Evolutionary conservation across 1,140 invertebrate species (phyloP), one percentile per base, ranked within the genome.

Genomic region (Ceratosolen fusciceps): DNA sequence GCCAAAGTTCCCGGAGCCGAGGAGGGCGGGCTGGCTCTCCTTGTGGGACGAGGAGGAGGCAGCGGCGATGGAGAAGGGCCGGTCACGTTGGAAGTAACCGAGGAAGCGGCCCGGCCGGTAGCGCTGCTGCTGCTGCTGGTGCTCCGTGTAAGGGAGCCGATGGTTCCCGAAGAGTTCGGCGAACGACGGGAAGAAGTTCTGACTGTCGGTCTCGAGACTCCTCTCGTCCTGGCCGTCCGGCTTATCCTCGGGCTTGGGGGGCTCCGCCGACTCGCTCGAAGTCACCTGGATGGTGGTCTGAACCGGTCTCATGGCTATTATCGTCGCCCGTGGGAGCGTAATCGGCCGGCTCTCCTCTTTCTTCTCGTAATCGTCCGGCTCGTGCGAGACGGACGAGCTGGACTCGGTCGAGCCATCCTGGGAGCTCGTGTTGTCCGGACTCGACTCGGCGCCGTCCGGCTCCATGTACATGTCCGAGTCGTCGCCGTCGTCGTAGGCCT

Each of bases 1-100:
- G 0, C 96, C 96, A 84, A 97, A 97, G 87, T 97, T 97, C 0
- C 96, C 96, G 0, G 95, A 96, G 1, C 96, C 96, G 26, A 97
- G 87, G 4, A 96, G 90, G 47, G 90, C 87, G 31, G 90, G 88
- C 54, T 90, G 86, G 39, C 79, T 78, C 24, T 88, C 87, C 67
- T 88, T 87, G 2, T 68, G 54, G 1, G 70, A 74, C 2, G 85
- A 80, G 1, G 70, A 74, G 4, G 85, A 80, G 0, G 89, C 77
- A 9, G 87, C 79, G 0, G 86, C 88, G 77, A 78, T 89, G 86
- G 9, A 86, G 83, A 78, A 90, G 84, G 81, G 75, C 7, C 88
- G 82, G 65, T 91, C 88, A 3, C 88, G 84, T 74, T 90, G 86
- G 78, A 90, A 87, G 60, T 89, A 90, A 0, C 89, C 88, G 0